Evolutionary conservation across 2,888 invertebrate genomes (phyloP).

Genomic region (Drosophila paranaensis): DNA sequence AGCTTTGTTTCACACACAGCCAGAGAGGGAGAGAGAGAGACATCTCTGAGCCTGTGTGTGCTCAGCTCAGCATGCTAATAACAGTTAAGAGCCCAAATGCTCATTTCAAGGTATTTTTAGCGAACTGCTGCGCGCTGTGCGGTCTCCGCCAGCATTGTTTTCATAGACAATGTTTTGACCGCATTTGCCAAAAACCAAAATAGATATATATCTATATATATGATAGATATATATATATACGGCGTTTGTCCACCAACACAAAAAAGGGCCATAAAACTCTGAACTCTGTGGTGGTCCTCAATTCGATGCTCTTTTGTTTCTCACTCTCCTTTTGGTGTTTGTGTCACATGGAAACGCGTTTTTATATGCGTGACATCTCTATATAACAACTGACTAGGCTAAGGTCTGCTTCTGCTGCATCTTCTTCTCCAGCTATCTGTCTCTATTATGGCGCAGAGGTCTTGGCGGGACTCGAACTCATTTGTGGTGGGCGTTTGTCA

Average conservation of each 20-base stretch:
- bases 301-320: constrained; percentile 49
- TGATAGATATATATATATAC: not conserved
- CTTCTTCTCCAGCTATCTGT: constrained; percentile 15
- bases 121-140: constrained; percentile 56
- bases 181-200: constrained; percentile 82
- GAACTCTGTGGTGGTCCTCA: constrained; percentile 56
- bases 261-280: constrained; percentile 33
- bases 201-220: constrained; percentile 26
- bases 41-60: constrained; percentile 1
- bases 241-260: constrained; percentile 18
- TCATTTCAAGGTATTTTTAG: constrained; percentile 74
- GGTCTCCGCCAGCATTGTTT: constrained; percentile 74
- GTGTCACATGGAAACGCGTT: constrained; percentile 62
- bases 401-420: not conserved
- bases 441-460: constrained; percentile 57
- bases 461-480: constrained; percentile 17
- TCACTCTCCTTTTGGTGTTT: constrained; percentile 14
- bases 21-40: not conserved
- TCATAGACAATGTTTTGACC: constrained; percentile 83
- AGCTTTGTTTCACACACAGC: constrained; percentile 52
- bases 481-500: constrained; percentile 64
- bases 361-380: constrained; percentile 75
- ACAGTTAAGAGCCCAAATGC: constrained; percentile 75
- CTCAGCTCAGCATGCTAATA: constrained; percentile 73
- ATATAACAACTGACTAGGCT: not conserved